Evolutionary conservation across 2,888 invertebrate genomes (phyloP), one percentile per base, ranked within the genome.

Genomic region (Laspeyria flexula): DNA sequence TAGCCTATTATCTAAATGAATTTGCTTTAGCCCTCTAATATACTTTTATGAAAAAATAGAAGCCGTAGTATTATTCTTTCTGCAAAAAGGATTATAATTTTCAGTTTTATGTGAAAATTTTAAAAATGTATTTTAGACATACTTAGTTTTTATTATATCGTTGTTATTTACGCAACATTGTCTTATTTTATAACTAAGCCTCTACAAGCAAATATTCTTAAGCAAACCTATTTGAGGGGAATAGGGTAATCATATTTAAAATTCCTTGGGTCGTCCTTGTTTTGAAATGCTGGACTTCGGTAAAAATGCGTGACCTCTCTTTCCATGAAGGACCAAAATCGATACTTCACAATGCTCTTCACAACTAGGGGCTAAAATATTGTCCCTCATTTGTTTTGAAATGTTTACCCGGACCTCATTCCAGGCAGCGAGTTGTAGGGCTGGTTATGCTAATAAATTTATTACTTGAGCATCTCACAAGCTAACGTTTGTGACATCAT

Each of bases 1-100:
- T 49, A 41, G 43, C 29, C 51, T 59, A 52, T 60, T 47, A 58
- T 55, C 35, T 61, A 55, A 55, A 58, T 59, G 49, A 58, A 58
- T 55, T 50, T 49, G 15, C 23, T 31, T 23, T 23, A 12, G 23
- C 11, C 31, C 7, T 39, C 23, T 43, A 34, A 35, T 34, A 35
- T 27, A 12, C 11, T 45, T 45, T 35, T 9, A 30, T 30, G 15
- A 42, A 34, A 47, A 25, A 46, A 44, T 25, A 39, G 15, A 16
- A 23, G 39, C 13, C 23, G 13, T 9, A 12, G 23, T 29, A 31
- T 15, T 25, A 33, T 9, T 11, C 9, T 33, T 30, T 7, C 1
- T 9, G 13, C 31, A 25, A 39, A 15, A 25, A 11, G 11, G 9
- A 30, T 38, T 25, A 2, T n/a, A n/a, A n/a, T 25, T 7, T 25